Base-by-base conservation (phyloP, 1,140 invertebrate species). In the Philopotamus ludificatus region DNA sequence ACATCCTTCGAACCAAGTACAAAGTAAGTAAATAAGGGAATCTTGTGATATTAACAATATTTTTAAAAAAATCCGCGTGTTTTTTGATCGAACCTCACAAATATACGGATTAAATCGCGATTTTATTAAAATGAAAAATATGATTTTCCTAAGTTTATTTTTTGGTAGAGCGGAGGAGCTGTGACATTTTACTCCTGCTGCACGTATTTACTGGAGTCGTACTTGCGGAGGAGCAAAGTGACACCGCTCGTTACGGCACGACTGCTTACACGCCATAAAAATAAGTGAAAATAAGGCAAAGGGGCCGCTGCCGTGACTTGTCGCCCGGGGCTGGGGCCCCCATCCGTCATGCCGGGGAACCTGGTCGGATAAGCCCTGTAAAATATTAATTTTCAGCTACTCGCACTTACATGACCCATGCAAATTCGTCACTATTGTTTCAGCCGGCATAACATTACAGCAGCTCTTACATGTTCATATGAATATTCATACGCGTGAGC, bases 331-430 rank as follows among this genome's bases (percentile, higher is more conserved):
- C 10, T 8, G 8, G 39, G n/a, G 25, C 55, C 20, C 45, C 45
- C 55, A 58, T 58, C 55, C 55, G 45, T 58, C 55, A 58, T 15
- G 15, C 28, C 28, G 28, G 26, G 25, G 53, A 45, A 34, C 28
- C 28, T 34, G 4, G 28, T 7, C 4, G 28, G 28, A 34, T 12
- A 34, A 12, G 28, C 28, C 28, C 28, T 12, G 4, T 4, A 34
- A 34, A 34, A 34, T 4, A 4, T 34, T 34, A 34, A 34, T 34
- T 34, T 34, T 4, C 28, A 34, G n/a, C n/a, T 34, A 34, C 28
- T 4, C 28, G 12, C 4, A 34, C 12, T 34, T 34, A 34, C 12
- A 34, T 34, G 12, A 7, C 4, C 28, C 28, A 4, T 34, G 28
- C 12, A 34, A 12, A 7, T 34, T 34, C 28, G 12, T 34, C 28